A percentile compares a stretch with the other conserved stretches of the same genome.
These are phyloP conservation scores for Podiceps cristatus DNA, from an alignment of 2,113 vertebrate genomes.

Conservation along the genomic window DNA sequence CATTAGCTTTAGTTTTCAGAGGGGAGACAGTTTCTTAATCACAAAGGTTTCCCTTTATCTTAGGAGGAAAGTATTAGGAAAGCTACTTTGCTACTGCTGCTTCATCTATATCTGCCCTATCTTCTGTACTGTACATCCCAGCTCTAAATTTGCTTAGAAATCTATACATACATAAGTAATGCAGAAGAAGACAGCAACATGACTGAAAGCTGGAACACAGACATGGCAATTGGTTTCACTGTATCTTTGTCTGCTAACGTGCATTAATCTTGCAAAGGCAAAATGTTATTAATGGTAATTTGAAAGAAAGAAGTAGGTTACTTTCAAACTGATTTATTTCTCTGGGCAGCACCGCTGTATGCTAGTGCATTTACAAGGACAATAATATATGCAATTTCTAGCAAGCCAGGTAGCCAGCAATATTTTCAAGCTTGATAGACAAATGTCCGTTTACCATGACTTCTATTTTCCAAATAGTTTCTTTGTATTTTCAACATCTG, in stretches of 20 bases:
- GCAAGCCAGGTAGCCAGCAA: background rate
- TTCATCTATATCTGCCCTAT: background rate
- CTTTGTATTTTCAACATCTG: conserved; percentile 54
- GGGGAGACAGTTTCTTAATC: background rate
- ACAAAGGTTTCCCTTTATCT: background rate
- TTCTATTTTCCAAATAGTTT: conserved; percentile 30
- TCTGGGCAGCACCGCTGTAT: background rate
- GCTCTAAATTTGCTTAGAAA: conserved; percentile 30
- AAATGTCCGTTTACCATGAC: background rate
- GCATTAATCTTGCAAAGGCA: conserved; percentile 43
- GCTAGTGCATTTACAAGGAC: background rate
- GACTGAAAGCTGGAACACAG: conserved; percentile 12
- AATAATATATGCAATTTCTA: background rate
- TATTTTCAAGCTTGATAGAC: conserved; percentile 20
- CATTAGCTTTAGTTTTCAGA: background rate
- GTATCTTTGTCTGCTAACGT: conserved; percentile 20
- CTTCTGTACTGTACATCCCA: background rate
- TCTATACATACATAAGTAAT: background rate
- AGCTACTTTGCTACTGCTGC: background rate
- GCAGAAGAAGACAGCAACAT: background rate
- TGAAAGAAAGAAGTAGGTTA: conserved; percentile 48
- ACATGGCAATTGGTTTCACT: conserved; percentile 43
- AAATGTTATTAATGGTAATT: conserved; percentile 54
- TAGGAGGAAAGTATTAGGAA: background rate
- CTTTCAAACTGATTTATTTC: conserved; percentile 40